Conservation (phyloP, 2,113 vertebrate species). For the Ammodytes marinus region DNA sequence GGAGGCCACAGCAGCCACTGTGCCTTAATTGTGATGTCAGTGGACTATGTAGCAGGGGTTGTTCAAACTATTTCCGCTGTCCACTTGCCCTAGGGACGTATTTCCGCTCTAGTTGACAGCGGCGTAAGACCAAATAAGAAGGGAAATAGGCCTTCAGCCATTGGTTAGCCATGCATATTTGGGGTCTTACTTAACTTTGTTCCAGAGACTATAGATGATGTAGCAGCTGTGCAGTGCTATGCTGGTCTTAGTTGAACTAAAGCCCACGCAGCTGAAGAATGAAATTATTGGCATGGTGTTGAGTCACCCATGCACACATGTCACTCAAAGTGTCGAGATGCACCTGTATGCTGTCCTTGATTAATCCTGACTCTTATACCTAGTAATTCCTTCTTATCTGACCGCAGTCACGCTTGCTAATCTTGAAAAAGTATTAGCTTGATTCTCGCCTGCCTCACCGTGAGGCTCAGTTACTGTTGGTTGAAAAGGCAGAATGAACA, state of each 20-base stretch:
- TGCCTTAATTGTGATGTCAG: constrained; percentile 57
- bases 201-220: constrained; percentile 29
- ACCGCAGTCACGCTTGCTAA: constrained; percentile 24
- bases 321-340: constrained; percentile 48
- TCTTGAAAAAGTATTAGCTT: constrained; percentile 16
- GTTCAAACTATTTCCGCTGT: constrained; percentile 48
- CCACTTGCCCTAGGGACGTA: constrained; percentile 33
- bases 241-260: constrained; percentile 16
- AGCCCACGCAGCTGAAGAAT: constrained; percentile 49
- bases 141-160: constrained; percentile 33
- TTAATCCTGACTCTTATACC: constrained; percentile 1
- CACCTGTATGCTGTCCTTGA: constrained; percentile 26
- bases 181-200: constrained; percentile 37
- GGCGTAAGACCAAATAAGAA: constrained; percentile 43
- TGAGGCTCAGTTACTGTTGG: constrained; percentile 3
- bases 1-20: constrained; percentile 28
- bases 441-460: constrained; percentile 32
- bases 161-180: constrained; percentile 51
- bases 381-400: constrained; percentile 19
- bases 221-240: constrained; percentile 31
- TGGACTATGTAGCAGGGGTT: constrained; percentile 26
- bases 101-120: constrained; percentile 65
- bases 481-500: constrained; percentile 38
- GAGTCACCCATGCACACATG: constrained; percentile 50
- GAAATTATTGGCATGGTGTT: constrained; percentile 38